phyloP scores from a whole-genome alignment of 1,140 invertebrate species.

The Acromyrmex charruanus region DNA sequence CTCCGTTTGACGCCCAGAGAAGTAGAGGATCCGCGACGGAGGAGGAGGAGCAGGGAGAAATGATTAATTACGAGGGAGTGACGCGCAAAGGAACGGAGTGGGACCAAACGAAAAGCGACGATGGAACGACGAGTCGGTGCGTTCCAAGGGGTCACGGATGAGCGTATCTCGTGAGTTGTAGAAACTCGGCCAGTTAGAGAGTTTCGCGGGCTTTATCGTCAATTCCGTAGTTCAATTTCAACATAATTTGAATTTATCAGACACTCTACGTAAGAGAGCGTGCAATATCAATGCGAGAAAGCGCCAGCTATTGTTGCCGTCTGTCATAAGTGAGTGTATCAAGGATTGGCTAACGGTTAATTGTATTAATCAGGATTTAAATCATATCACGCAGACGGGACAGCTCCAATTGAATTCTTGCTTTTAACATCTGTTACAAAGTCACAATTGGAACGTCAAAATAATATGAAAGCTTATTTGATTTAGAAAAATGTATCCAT shows the following conservation, averaged over 20 bases:
- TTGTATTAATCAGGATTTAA: neutral
- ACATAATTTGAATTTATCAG: constrained; percentile 14
- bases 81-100: constrained; percentile 77
- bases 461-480: constrained; percentile 15
- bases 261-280: neutral
- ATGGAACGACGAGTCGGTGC: constrained; percentile 46
- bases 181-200: constrained; percentile 42
- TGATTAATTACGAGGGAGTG: constrained; percentile 86
- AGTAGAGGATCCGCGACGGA: constrained; percentile 62
- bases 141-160: constrained; percentile 40
- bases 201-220: constrained; percentile 8
- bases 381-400: neutral
- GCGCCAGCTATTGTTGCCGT: no score
- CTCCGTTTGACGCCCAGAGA: constrained; percentile 80
- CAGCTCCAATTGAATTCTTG: neutral
- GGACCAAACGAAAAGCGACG: constrained; percentile 56
- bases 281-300: neutral
- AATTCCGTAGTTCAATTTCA: neutral
- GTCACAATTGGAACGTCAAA: neutral
- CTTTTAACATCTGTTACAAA: neutral
- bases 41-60: constrained; percentile 78
- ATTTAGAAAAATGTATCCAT: neutral
- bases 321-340: neutral
- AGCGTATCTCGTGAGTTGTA: constrained; percentile 37
- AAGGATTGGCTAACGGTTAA: neutral